Evolutionary conservation across 2,113 vertebrate species (phyloP).

Genomic region (Limnothrissa miodon): DNA sequence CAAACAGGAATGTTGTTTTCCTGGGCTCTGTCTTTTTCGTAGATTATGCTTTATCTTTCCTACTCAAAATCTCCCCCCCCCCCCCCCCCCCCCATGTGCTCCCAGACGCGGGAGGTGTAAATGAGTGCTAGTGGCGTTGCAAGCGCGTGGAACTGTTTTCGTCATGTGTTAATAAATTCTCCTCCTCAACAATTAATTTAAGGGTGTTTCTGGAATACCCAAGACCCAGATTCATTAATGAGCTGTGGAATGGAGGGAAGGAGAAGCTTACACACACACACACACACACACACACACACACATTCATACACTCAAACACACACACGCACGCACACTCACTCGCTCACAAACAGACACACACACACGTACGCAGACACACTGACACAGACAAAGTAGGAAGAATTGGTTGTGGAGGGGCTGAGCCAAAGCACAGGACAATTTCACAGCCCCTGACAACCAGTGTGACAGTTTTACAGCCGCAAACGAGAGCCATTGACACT

Average conservation of each 20-base stretch:
- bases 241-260: not conserved
- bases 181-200: slow-evolving; percentile 36
- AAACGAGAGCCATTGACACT: not conserved
- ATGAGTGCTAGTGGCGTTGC: slow-evolving; percentile 37
- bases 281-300: not conserved
- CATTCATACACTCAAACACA: not conserved
- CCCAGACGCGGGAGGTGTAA: slow-evolving; percentile 43
- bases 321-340: not conserved
- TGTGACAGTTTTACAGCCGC: not conserved
- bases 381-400: not conserved
- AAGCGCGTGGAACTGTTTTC: slow-evolving; percentile 39
- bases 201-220: slow-evolving; percentile 21
- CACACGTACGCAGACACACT: not conserved
- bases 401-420: not conserved
- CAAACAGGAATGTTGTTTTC: slow-evolving; percentile 12
- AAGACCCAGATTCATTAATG: slow-evolving; percentile 34
- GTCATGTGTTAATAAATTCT: slow-evolving; percentile 44
- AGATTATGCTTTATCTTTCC: not conserved
- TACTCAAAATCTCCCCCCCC: not conserved
- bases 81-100: not conserved
- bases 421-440: not conserved
- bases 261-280: not conserved
- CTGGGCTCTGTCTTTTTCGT: not conserved
- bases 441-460: not conserved
- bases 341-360: not conserved